These are phyloP conservation scores for Thalassarche chlororhynchos DNA, from an alignment of 2,113 vertebrate species.

Conservation along the genomic window DNA sequence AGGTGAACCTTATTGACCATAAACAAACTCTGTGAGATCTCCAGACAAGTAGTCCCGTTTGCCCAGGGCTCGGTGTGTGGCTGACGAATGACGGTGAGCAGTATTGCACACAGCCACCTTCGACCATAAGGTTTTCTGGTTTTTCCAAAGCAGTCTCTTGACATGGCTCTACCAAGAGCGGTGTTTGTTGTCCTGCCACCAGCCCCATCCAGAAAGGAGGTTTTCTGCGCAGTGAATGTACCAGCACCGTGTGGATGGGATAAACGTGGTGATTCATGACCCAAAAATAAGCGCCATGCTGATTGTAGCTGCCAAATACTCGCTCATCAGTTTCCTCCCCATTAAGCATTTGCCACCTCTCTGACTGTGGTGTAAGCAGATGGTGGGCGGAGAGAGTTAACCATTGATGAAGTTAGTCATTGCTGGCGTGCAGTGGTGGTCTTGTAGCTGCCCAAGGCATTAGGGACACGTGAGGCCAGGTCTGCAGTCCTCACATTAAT, in stretches of 20 bases:
- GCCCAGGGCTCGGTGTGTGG: not conserved
- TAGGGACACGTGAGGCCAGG: not conserved
- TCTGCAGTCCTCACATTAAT: not conserved
- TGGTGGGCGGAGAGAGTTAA: not conserved
- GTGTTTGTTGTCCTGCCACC: not conserved
- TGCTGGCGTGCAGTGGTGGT: not conserved
- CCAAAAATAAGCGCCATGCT: conserved; percentile 21
- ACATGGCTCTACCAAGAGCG: not conserved
- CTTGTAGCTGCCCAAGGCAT: not conserved
- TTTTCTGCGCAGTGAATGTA: not conserved
- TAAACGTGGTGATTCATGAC: conserved; percentile 23
- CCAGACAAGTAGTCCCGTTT: not conserved
- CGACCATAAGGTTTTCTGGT: not conserved
- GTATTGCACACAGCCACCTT: not conserved
- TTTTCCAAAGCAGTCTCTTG: not conserved
- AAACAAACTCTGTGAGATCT: not conserved
- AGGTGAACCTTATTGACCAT: not conserved
- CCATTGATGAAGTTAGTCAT: not conserved
- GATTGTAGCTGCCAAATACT: conserved; percentile 21
- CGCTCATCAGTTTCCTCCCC: not conserved
- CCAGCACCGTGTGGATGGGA: not conserved
- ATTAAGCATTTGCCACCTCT: conserved; percentile 24
- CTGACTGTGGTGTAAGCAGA: not conserved
- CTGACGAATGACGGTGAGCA: not conserved
- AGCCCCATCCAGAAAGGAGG: not conserved